These are phyloP conservation scores for Sciurus carolinensis DNA, from an alignment of 2,797 vertebrate species.

Conservation along the genomic window DNA sequence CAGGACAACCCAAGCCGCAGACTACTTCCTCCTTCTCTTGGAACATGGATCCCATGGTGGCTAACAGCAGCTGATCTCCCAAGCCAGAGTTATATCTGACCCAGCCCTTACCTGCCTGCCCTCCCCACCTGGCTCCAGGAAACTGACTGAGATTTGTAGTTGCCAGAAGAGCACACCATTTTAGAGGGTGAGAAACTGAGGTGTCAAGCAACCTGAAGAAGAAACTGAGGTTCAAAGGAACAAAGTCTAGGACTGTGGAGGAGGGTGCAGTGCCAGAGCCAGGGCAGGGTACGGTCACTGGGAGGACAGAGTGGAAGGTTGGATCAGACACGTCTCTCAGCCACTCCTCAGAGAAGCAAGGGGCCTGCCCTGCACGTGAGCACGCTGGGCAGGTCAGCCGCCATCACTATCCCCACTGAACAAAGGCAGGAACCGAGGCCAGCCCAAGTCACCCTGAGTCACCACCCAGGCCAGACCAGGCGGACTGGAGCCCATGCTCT, in stretches of 20 bases:
- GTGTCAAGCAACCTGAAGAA: background rate
- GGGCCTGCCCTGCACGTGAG: background rate
- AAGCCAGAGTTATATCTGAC: background rate
- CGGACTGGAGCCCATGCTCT: background rate
- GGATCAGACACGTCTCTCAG: background rate
- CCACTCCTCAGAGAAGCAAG: too few species aligned
- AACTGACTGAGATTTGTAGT: background rate
- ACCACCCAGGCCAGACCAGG: background rate
- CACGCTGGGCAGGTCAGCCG: background rate
- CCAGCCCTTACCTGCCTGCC: background rate
- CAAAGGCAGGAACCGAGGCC: background rate
- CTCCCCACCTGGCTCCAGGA: background rate
- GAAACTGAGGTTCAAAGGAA: background rate
- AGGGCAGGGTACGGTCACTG: background rate
- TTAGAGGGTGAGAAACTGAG: background rate
- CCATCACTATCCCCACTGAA: background rate
- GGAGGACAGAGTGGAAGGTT: background rate
- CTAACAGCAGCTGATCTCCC: background rate
- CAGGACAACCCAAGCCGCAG: background rate
- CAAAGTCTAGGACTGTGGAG: background rate
- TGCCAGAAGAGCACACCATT: background rate
- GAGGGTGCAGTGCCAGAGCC: background rate
- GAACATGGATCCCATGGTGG: background rate
- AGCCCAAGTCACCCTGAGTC: background rate
- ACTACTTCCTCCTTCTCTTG: background rate